phyloP scores from a whole-genome alignment of 2,797 vertebrate species.

The Helostoma temminkii region DNA sequence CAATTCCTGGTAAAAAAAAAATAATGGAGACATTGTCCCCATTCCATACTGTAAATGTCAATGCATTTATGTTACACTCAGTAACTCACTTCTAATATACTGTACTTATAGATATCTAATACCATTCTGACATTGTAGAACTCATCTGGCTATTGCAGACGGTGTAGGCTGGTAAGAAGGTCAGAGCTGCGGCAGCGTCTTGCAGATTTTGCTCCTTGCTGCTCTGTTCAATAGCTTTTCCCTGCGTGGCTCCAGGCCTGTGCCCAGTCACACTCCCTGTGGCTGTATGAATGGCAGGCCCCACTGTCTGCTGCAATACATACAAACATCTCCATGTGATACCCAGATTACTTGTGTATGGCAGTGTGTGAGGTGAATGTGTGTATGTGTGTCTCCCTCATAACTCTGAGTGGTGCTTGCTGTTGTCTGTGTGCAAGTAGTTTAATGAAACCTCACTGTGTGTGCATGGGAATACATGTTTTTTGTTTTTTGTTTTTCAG shows the following conservation, averaged over 20 bases:
- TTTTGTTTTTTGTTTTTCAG: constrained; percentile 54
- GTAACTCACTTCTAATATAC: not conserved
- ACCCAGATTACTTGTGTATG: constrained; percentile 50
- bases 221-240: constrained; percentile 64
- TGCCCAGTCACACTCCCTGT: constrained; percentile 39
- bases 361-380: constrained; percentile 58
- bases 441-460: constrained; percentile 52
- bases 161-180: constrained; percentile 57
- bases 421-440: constrained; percentile 46
- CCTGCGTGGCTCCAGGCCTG: constrained; percentile 49
- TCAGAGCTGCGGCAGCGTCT: constrained; percentile 43
- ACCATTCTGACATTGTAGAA: constrained; percentile 42
- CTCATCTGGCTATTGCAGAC: constrained; percentile 52
- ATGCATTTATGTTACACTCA: not conserved
- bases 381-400: constrained; percentile 15
- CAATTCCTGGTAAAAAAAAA: not conserved
- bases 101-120: constrained; percentile 14
- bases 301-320: constrained; percentile 43
- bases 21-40: not conserved
- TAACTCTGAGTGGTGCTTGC: constrained; percentile 28
- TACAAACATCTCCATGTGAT: constrained; percentile 53
- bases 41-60: constrained; percentile 5
- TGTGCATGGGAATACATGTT: constrained; percentile 42
- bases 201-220: constrained; percentile 45
- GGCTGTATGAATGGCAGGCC: constrained; percentile 56